These are phyloP conservation scores for Acleris laterana DNA, from an alignment of 2,888 invertebrate genomes.

Conservation along the genomic window DNA sequence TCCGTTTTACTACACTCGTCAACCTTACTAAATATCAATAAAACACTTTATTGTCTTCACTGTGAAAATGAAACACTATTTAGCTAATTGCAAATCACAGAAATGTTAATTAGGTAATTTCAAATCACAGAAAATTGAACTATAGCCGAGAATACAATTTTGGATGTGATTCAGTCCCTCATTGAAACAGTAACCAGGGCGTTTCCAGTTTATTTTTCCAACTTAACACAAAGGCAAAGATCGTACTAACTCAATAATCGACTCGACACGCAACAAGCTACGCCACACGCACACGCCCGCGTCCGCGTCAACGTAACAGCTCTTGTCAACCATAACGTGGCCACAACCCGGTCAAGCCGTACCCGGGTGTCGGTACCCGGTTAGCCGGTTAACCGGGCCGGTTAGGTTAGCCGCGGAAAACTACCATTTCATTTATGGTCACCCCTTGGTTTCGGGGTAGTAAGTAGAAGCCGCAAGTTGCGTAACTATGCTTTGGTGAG, in stretches of 20 bases:
- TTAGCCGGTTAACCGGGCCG: slow-evolving; percentile 58
- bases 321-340: slow-evolving; percentile 82
- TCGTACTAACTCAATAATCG: no score
- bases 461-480: slow-evolving; percentile 72
- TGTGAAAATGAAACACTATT: neutral
- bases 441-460: slow-evolving; percentile 77
- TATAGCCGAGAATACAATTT: no score
- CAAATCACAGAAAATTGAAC: no score
- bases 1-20: no score
- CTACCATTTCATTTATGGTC: slow-evolving; percentile 83
- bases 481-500: slow-evolving; percentile 73
- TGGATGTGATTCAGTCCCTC: no score
- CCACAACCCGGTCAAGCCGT: slow-evolving; percentile 55
- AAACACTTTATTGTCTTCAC: neutral
- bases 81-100: no score
- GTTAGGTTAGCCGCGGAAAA: slow-evolving; percentile 73
- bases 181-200: no score
- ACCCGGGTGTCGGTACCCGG: slow-evolving; percentile 43
- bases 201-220: no score
- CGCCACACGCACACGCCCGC: slow-evolving; percentile 48
- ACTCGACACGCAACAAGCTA: neutral
- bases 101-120: no score
- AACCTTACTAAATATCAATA: no score
- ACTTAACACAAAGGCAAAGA: no score
- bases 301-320: slow-evolving; percentile 71